phyloP scores from a whole-genome alignment of 2,888 invertebrate genomes.

The Stenichneumon culpator region DNA sequence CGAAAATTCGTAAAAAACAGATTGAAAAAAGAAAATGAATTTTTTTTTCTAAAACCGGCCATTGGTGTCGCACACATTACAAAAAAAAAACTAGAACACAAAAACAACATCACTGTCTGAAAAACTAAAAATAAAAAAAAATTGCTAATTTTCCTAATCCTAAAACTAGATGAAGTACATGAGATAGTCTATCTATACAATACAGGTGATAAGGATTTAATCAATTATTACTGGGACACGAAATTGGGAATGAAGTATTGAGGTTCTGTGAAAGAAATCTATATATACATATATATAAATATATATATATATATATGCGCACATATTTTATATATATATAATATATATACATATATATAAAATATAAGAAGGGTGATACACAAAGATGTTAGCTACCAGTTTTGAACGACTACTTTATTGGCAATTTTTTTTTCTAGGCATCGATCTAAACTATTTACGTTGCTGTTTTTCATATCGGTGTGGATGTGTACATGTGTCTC shows the following conservation, averaged over 20 bases:
- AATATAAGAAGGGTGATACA: constrained; percentile 83
- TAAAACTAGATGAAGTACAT: constrained; percentile 31
- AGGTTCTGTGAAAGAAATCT: constrained; percentile 52
- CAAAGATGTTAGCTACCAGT: constrained; percentile 85
- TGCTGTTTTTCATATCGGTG: constrained; percentile 78
- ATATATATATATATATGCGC: not conserved
- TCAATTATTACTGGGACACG: constrained; percentile 58
- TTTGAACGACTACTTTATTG: constrained; percentile 85
- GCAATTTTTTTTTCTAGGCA: constrained; percentile 84
- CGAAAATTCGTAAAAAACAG: constrained; percentile 26
- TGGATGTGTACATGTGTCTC: constrained; percentile 69
- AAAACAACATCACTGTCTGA: constrained; percentile 46
- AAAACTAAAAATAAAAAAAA: constrained; percentile 26
- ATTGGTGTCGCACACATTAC: not conserved
- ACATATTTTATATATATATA: constrained; percentile 28
- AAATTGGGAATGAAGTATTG: constrained; percentile 67
- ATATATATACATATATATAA: constrained; percentile 41
- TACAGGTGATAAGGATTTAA: constrained; percentile 32
- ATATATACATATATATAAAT: constrained; percentile 31
- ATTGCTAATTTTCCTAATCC: constrained; percentile 13
- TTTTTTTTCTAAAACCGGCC: not conserved
- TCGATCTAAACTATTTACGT: constrained; percentile 84
- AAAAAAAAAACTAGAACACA: constrained; percentile 26
- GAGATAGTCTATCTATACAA: constrained; percentile 45
- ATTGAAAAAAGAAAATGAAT: constrained; percentile 37